Evolutionary conservation across 2,113 vertebrate genomes (phyloP).

Genomic region (Paracanthobrama guichenoti): DNA sequence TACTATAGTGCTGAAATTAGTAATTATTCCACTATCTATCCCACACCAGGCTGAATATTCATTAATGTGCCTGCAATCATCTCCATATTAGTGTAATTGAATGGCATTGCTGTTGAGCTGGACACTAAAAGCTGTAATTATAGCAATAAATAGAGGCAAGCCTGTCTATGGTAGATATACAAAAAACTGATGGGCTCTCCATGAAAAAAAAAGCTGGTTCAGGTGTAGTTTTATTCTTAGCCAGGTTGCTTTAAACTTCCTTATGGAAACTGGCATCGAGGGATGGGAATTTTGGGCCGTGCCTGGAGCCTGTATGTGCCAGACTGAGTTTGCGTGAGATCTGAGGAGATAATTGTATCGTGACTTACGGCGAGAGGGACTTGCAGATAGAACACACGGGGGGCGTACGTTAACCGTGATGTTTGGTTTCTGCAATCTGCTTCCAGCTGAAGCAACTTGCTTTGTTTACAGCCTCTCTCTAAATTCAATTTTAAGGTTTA

Average conservation of each 20-base stretch:
- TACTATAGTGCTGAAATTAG: conserved; percentile 23
- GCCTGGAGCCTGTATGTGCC: neutral
- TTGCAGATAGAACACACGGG: neutral
- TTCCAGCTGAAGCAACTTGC: conserved; percentile 35
- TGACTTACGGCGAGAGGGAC: conserved; percentile 1
- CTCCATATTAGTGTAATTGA: conserved; percentile 60
- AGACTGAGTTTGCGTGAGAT: conserved; percentile 19
- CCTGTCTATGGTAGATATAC: neutral
- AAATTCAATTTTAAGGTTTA: conserved; percentile 48
- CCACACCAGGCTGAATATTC: conserved; percentile 57
- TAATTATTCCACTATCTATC: conserved; percentile 57
- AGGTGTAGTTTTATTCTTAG: conserved; percentile 14
- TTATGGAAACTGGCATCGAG: neutral
- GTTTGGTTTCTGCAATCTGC: conserved; percentile 35
- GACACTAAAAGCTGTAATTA: conserved; percentile 54
- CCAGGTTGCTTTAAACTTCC: neutral
- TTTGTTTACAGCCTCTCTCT: conserved; percentile 54
- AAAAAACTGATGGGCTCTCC: neutral
- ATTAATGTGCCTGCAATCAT: conserved; percentile 64
- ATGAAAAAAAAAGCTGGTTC: neutral
- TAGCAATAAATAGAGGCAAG: conserved; percentile 9
- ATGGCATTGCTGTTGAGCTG: conserved; percentile 56
- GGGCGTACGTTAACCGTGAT: conserved; percentile 12
- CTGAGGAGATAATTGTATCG: conserved; percentile 44
- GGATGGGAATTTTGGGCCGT: neutral